Percentiles rank a stretch among this genome's conserved stretches.
phyloP scores from a whole-genome alignment of 2,113 vertebrate species.

The Crypturellus undulatus region DNA sequence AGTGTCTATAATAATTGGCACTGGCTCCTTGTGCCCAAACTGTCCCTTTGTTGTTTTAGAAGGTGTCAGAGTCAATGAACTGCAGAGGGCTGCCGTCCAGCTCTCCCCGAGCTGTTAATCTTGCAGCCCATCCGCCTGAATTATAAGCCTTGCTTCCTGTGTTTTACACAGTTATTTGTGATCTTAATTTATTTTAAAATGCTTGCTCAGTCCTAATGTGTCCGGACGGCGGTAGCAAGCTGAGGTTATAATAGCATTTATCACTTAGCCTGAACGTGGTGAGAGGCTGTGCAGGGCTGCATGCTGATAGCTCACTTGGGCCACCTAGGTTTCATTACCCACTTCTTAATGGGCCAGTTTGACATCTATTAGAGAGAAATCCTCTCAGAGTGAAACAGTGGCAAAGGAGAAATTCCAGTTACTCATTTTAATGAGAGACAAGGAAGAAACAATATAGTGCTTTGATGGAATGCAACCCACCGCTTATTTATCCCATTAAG shows the following conservation, averaged over 20 bases:
- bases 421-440: slow-evolving; percentile 72
- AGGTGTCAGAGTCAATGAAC: slow-evolving; percentile 37
- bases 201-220: slow-evolving; percentile 66
- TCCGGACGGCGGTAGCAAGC: slow-evolving; percentile 15
- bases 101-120: slow-evolving; percentile 43
- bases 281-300: slow-evolving; percentile 55
- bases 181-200: slow-evolving; percentile 73
- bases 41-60: slow-evolving; percentile 45
- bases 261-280: slow-evolving; percentile 46
- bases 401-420: slow-evolving; percentile 57
- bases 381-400: slow-evolving; percentile 59
- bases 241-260: slow-evolving; percentile 69
- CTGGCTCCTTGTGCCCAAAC: neutral
- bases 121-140: slow-evolving; percentile 59
- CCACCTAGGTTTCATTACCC: slow-evolving; percentile 72
- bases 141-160: slow-evolving; percentile 58
- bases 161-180: slow-evolving; percentile 70
- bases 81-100: neutral
- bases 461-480: slow-evolving; percentile 48
- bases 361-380: slow-evolving; percentile 70
- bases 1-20: slow-evolving; percentile 4
- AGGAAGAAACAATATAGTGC: slow-evolving; percentile 56
- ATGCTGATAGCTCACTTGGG: slow-evolving; percentile 69
- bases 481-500: slow-evolving; percentile 39
- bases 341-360: slow-evolving; percentile 65